Conservation (phyloP, 2,797 vertebrate genomes). For the Mormyrops boulengeri region DNA sequence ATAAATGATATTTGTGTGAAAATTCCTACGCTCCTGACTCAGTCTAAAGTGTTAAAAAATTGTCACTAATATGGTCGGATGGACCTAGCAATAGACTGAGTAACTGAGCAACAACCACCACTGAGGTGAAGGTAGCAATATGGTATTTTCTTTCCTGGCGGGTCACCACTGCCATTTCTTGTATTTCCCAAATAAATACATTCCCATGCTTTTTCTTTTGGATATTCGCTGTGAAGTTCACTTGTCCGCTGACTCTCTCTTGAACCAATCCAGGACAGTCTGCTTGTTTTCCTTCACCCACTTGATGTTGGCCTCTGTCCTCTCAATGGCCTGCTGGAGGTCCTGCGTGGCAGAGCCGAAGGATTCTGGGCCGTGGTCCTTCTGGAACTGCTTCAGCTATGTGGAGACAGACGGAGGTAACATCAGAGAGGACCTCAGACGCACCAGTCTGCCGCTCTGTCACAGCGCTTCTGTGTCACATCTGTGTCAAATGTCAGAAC, state of each 20-base stretch:
- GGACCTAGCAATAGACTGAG: not conserved
- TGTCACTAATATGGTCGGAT: not conserved
- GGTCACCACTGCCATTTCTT: slow-evolving; percentile 1
- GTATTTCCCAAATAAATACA: slow-evolving; percentile 10
- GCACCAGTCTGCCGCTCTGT: not conserved
- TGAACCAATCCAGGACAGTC: slow-evolving; percentile 65
- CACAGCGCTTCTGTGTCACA: not conserved
- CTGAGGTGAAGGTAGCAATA: not conserved
- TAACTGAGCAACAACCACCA: not conserved
- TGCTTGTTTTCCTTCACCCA: slow-evolving; percentile 75
- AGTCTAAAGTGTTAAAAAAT: not conserved
- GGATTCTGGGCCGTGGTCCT: slow-evolving; percentile 36
- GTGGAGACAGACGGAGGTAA: slow-evolving; percentile 18
- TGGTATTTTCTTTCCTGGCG: not conserved
- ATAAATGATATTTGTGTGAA: not conserved
- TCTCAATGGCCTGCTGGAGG: slow-evolving; percentile 73
- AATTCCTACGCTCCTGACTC: not conserved
- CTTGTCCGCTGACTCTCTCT: slow-evolving; percentile 11
- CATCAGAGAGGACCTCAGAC: not conserved
- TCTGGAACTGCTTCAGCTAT: slow-evolving; percentile 67
- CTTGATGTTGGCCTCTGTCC: slow-evolving; percentile 73
- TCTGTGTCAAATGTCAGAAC: not conserved
- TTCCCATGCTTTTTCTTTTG: slow-evolving; percentile 16
- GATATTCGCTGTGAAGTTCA: slow-evolving; percentile 13
- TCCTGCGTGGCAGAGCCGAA: slow-evolving; percentile 49